phyloP scores from a whole-genome alignment of 2,797 vertebrate species.

The Allobates femoralis region DNA sequence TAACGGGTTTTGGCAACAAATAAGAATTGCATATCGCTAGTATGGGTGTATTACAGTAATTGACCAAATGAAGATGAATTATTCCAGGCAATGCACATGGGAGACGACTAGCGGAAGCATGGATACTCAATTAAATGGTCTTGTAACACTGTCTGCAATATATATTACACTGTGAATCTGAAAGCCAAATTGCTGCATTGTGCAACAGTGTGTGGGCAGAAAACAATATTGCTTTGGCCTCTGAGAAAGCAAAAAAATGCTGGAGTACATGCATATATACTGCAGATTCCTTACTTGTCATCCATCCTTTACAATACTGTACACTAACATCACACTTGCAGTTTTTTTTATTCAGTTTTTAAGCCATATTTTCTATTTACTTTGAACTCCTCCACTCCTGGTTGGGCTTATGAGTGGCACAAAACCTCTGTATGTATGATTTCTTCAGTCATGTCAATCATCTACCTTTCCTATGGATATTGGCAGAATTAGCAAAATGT shows the following conservation, averaged over 20 bases:
- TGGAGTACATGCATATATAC: not conserved
- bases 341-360: too few species aligned
- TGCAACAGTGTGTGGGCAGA: not conserved
- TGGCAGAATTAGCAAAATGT: too few species aligned
- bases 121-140: not conserved
- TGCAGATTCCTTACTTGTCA: not conserved
- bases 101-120: slow-evolving; percentile 9
- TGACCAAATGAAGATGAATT: slow-evolving; percentile 39
- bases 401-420: too few species aligned
- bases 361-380: not conserved
- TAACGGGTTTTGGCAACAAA: too few species aligned
- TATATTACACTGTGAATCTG: not conserved
- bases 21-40: not conserved
- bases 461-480: too few species aligned
- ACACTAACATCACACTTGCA: too few species aligned
- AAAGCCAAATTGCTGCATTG: not conserved
- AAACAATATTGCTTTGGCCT: not conserved
- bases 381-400: too few species aligned
- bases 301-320: not conserved
- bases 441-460: too few species aligned
- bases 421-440: too few species aligned
- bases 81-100: not conserved
- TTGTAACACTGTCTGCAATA: not conserved
- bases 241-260: not conserved
- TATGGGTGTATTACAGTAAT: slow-evolving; percentile 19